These are phyloP conservation scores for Hemistola chrysoprasaria DNA, from an alignment of 2,888 invertebrate species.

Conservation along the genomic window DNA sequence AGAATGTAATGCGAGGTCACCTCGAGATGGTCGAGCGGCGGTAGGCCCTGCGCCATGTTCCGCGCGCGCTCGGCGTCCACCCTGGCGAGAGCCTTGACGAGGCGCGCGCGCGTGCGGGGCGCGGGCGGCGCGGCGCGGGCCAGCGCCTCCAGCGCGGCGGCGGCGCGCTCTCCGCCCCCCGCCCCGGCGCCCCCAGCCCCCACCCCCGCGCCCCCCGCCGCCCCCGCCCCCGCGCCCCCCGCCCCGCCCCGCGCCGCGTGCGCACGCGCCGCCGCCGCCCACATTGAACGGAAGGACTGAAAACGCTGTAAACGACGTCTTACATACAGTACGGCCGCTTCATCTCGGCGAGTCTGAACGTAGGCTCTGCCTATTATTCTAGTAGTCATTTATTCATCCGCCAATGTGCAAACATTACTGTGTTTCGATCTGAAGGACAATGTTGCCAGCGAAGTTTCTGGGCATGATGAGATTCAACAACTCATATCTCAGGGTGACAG, in stretches of 20 bases:
- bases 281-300: constrained; percentile 87
- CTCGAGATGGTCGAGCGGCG: constrained; percentile 58
- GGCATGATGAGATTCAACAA: too few relatives aligned
- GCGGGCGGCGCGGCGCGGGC: constrained; percentile 89
- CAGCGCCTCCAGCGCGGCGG: constrained; percentile 87
- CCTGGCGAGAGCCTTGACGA: constrained; percentile 94
- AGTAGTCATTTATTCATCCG: too few relatives aligned
- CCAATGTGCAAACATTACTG: too few relatives aligned
- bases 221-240: constrained; percentile 93
- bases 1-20: too few relatives aligned
- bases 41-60: constrained; percentile 70
- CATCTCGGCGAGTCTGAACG: constrained; percentile 50
- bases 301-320: constrained; percentile 42
- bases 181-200: constrained; percentile 93
- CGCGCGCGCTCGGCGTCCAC: constrained; percentile 91
- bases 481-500: too few relatives aligned
- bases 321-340: neutral
- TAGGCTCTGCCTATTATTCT: too few relatives aligned
- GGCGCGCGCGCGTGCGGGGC: constrained; percentile 90
- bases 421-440: too few relatives aligned
- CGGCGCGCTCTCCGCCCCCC: constrained; percentile 90
- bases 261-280: constrained; percentile 92
- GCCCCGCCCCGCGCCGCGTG: constrained; percentile 90
- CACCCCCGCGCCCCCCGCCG: constrained; percentile 90
- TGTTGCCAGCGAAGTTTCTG: too few relatives aligned